Conservation (phyloP, 2,797 vertebrate species). For the Clarias laeviceps region DNA sequence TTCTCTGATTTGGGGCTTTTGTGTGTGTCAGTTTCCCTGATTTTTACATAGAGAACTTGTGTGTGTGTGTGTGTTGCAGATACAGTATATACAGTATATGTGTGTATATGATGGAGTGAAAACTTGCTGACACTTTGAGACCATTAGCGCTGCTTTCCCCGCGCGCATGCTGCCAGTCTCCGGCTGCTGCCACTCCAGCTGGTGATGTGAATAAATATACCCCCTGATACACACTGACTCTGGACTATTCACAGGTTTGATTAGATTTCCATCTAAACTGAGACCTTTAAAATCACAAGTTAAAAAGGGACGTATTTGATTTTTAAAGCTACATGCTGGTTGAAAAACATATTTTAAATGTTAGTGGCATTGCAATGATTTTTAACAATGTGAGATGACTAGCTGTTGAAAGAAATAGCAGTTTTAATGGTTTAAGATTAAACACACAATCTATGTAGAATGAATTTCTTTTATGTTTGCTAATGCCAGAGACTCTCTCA, state of each 20-base stretch:
- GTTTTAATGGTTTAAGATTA: too few species aligned
- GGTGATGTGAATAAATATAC: conserved; percentile 53
- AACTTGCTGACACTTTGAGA: conserved; percentile 60
- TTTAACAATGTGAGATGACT: background rate
- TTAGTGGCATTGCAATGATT: background rate
- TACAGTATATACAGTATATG: background rate
- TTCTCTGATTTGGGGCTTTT: conserved; percentile 1
- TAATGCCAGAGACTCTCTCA: too few species aligned
- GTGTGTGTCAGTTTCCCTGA: conserved; percentile 5
- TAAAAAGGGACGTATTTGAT: background rate
- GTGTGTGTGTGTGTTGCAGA: conserved; percentile 16
- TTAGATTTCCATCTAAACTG: conserved; percentile 22
- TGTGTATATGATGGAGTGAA: conserved; percentile 46
- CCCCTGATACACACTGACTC: conserved; percentile 38
- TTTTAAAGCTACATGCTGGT: background rate
- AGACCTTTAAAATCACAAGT: background rate
- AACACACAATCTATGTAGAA: too few species aligned
- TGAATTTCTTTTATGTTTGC: too few species aligned
- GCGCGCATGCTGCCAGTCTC: conserved; percentile 52
- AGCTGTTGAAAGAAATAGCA: background rate
- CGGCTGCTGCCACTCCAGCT: conserved; percentile 47
- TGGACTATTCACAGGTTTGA: conserved; percentile 23
- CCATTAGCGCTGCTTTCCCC: conserved; percentile 57
- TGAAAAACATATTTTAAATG: background rate
- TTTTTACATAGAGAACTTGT: conserved; percentile 16